These are phyloP conservation scores for Eidolon dupreanum DNA, from an alignment of 2,797 vertebrate species.

Conservation along the genomic window DNA sequence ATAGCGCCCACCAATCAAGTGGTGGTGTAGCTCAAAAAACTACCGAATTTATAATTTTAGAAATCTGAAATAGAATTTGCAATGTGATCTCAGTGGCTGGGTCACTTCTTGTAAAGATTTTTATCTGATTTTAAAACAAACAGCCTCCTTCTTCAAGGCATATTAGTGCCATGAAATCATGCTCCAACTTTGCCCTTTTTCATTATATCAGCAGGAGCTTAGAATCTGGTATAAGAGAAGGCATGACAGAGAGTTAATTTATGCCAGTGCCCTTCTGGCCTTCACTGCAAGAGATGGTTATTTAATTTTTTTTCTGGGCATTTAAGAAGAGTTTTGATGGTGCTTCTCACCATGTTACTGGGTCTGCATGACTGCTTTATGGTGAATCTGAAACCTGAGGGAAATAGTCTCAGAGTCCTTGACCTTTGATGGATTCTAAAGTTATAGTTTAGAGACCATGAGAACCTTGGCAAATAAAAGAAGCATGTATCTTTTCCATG, in stretches of 20 bases:
- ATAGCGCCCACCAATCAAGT: constrained; percentile 22
- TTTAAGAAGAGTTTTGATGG: neutral
- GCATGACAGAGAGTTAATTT: constrained; percentile 30
- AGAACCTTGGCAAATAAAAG: neutral
- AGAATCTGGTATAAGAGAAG: constrained; percentile 7
- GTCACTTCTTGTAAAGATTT: constrained; percentile 12
- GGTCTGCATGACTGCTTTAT: neutral
- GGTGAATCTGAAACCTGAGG: neutral
- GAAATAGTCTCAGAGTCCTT: neutral
- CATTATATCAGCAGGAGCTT: neutral
- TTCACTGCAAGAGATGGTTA: neutral
- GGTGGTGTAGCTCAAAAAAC: neutral
- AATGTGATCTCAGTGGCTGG: constrained; percentile 53
- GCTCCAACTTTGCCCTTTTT: neutral
- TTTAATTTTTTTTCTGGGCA: neutral
- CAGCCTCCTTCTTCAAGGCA: constrained; percentile 58
- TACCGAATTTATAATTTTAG: constrained; percentile 61
- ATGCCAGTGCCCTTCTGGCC: constrained; percentile 42
- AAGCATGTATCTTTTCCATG: constrained; percentile 5
- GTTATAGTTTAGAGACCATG: neutral
- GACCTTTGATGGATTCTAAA: neutral
- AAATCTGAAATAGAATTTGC: constrained; percentile 61
- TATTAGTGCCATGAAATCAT: constrained; percentile 60
- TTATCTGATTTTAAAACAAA: constrained; percentile 70
- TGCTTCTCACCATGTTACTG: neutral